Evolutionary conservation across 2,797 vertebrate genomes (phyloP), one percentile per base, ranked within the genome.

Genomic region (Pangasius djambal): DNA sequence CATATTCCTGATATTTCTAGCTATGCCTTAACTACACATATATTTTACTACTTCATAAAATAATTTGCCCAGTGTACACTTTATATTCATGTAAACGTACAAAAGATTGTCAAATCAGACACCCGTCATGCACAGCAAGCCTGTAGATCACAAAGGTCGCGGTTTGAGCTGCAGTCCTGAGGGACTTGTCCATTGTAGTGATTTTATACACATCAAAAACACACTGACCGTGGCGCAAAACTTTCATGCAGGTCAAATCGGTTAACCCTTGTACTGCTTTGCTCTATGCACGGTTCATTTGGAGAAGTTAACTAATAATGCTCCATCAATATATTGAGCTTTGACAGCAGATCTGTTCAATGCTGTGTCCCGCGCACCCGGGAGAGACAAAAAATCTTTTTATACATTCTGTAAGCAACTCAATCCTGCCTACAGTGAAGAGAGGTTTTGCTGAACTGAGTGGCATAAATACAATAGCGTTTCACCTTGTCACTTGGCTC

Each of bases 301-400:
- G 88, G 92, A 89, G 92, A 83, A 93, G 88, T 88, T 89, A 85
- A 85, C 81, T 90, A 92, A 88, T 89, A 92, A 31, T 72, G 34
- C 15, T 87, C 87, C 40, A 87, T 95, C 94, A 91, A 94, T 95
- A 94, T 93, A 94, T 93, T 94, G 93, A 94, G 91, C 92, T 94
- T 89, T 91, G 87, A 92, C 84, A 93, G 92, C 75, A 75, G 91
- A 93, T 91, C 91, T 88, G 89, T 88, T 86, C 83, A 90, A 91
- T 67, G 85, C 48, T 37, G 48, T 86, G 85, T 92, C 89, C 84
- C 61, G 91, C 59, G 87, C 89, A 87, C 90, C 90, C 90, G 34
- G 86, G 90, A 93, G 89, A 93, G 89, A 88, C 31, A 2, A 85
- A 77, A 87, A 57, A 87, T 89, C 79, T 93, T 78, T 88, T 88